A percentile compares a stretch with the other conserved stretches of the same genome.
Evolutionary conservation across 2,113 vertebrate genomes (phyloP).

Genomic region (Ancistrus triradiatus): DNA sequence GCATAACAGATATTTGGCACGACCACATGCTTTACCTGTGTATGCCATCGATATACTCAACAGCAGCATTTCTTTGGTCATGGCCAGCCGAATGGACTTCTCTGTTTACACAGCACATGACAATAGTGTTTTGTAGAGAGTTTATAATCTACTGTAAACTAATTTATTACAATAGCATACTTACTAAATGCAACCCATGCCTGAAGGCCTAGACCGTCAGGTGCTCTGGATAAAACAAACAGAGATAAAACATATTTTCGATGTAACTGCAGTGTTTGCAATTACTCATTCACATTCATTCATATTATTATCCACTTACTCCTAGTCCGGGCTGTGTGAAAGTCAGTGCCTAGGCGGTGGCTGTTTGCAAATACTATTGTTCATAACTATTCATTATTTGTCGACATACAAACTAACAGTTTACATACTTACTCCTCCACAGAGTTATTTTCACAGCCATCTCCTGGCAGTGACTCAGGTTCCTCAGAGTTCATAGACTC

Average conservation of each 20-base stretch:
- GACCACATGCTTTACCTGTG: too few species aligned
- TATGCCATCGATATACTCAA: constrained; percentile 87
- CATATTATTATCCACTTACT: too few species aligned
- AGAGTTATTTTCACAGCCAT: constrained; percentile 48
- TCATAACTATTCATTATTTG: too few species aligned
- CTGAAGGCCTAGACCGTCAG: constrained; percentile 63
- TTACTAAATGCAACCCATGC: constrained; percentile 89
- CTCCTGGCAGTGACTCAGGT: constrained; percentile 52
- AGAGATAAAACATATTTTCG: neutral
- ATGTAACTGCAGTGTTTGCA: too few species aligned
- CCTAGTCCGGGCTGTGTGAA: too few species aligned
- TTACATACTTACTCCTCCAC: constrained; percentile 45
- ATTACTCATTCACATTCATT: too few species aligned
- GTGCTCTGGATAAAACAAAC: constrained; percentile 60
- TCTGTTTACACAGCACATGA: constrained; percentile 59
- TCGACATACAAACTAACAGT: neutral
- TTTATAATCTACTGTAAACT: neutral
- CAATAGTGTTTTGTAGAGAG: neutral
- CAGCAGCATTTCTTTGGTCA: constrained; percentile 89
- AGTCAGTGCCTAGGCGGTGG: too few species aligned
- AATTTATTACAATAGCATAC: constrained; percentile 34
- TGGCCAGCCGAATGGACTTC: constrained; percentile 77
- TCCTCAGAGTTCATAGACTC: constrained; percentile 44
- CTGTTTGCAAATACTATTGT: constrained; percentile 7
- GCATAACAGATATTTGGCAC: too few species aligned